These are phyloP conservation scores for Poicephalus meyeri DNA, from an alignment of 2,113 vertebrate species.

Conservation along the genomic window DNA sequence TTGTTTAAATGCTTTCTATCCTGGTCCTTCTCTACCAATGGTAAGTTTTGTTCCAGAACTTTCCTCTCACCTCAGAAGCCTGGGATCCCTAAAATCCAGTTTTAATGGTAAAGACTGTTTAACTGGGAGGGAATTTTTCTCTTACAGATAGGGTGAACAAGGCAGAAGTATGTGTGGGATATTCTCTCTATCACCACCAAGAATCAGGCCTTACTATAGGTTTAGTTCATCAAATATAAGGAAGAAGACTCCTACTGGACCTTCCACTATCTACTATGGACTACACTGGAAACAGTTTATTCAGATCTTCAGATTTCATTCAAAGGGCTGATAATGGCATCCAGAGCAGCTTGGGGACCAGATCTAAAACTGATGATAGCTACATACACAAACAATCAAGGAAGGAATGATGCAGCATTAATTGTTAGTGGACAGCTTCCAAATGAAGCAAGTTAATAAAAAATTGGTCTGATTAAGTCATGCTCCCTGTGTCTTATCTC, in stretches of 20 bases:
- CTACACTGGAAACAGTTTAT: neutral
- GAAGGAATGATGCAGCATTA: neutral
- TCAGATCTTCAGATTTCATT: neutral
- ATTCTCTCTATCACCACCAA: neutral
- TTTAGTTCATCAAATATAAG: neutral
- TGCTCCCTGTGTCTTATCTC: neutral
- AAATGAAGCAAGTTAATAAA: slow-evolving; percentile 7
- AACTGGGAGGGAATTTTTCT: neutral
- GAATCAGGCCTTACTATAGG: neutral
- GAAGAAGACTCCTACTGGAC: neutral
- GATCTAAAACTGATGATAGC: neutral
- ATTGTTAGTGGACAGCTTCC: neutral
- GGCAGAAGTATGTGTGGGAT: neutral
- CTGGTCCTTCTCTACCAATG: neutral
- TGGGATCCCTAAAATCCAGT: neutral
- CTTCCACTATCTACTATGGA: neutral
- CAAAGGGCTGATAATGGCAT: neutral
- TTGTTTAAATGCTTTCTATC: neutral
- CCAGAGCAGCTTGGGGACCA: neutral
- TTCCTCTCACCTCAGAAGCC: neutral
- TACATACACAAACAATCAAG: neutral
- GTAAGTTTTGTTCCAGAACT: neutral
- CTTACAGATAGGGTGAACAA: neutral
- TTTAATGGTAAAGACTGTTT: neutral
- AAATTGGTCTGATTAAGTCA: neutral